Evolutionary conservation across 2,888 invertebrate genomes (phyloP).

Genomic region (Cheilosia variabilis): DNA sequence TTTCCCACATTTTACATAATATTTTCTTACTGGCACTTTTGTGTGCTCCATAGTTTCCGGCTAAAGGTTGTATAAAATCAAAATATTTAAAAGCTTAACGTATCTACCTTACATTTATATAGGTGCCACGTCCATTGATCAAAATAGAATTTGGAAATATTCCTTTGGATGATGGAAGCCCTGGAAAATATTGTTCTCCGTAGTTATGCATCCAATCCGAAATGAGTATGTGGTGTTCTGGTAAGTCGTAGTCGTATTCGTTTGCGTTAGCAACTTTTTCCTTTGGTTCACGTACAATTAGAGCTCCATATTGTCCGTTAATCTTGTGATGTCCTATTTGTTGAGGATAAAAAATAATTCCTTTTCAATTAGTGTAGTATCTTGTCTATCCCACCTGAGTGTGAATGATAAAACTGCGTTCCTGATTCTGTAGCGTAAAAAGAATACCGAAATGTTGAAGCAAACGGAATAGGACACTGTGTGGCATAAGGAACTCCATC

Average conservation of each 20-base stretch:
- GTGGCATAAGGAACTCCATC: slow-evolving; percentile 93
- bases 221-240: slow-evolving; percentile 88
- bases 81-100: not conserved
- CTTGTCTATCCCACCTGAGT: slow-evolving; percentile 84
- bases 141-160: slow-evolving; percentile 78
- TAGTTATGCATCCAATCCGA: slow-evolving; percentile 91
- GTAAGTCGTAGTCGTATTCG: slow-evolving; percentile 89
- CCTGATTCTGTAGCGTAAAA: slow-evolving; percentile 89
- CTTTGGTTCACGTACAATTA: slow-evolving; percentile 88
- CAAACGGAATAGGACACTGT: slow-evolving; percentile 91
- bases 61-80: slow-evolving; percentile 3
- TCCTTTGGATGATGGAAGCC: slow-evolving; percentile 76
- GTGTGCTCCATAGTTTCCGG: slow-evolving; percentile 37
- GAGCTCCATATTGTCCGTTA: slow-evolving; percentile 91
- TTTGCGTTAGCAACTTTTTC: slow-evolving; percentile 86
- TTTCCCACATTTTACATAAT: slow-evolving; percentile 78
- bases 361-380: not conserved
- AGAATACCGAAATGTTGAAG: slow-evolving; percentile 87
- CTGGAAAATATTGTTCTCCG: slow-evolving; percentile 81
- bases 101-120: slow-evolving; percentile 72
- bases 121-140: slow-evolving; percentile 80
- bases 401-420: slow-evolving; percentile 91
- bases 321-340: slow-evolving; percentile 88
- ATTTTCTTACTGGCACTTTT: slow-evolving; percentile 77
- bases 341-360: not conserved